Percentiles rank a stretch among this genome's conserved stretches.
Evolutionary conservation across 2,888 invertebrate species (phyloP).

Genomic region (Laspeyria flexula): DNA sequence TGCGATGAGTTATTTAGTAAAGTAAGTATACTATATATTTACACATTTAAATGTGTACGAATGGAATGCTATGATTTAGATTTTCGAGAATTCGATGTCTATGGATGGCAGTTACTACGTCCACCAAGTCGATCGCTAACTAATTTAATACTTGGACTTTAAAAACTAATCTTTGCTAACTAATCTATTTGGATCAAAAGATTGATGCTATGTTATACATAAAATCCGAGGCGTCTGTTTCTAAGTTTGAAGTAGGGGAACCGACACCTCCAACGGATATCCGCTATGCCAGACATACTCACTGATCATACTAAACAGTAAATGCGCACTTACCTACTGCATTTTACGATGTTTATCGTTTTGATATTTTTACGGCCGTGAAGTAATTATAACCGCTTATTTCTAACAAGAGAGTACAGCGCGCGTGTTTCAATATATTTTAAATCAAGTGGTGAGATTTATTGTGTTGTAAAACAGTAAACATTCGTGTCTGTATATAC

Average conservation of each 20-base stretch:
- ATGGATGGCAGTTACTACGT: too few relatives aligned
- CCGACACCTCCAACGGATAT: conserved; percentile 69
- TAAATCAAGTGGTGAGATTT: conserved; percentile 18
- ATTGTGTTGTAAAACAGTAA: neutral
- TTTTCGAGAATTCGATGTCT: too few relatives aligned
- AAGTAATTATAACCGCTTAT: conserved; percentile 51
- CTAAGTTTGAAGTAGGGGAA: conserved; percentile 26
- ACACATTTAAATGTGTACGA: too few relatives aligned
- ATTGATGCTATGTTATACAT: conserved; percentile 25
- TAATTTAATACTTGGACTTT: too few relatives aligned
- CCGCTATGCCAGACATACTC: conserved; percentile 64
- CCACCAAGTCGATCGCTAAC: too few relatives aligned
- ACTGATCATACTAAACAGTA: conserved; percentile 63
- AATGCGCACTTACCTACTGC: conserved; percentile 15
- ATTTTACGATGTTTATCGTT: conserved; percentile 38
- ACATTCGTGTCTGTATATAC: neutral
- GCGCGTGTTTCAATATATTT: conserved; percentile 48
- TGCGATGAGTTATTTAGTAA: too few relatives aligned
- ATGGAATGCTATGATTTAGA: too few relatives aligned
- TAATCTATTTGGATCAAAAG: too few relatives aligned
- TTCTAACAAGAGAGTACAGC: conserved; percentile 45
- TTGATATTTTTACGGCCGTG: conserved; percentile 46
- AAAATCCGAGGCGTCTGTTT: conserved; percentile 20
- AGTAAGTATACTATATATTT: too few relatives aligned
- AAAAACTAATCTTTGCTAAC: too few relatives aligned